These are phyloP conservation scores for Hemitrygon akajei DNA, from an alignment of 2,797 vertebrate genomes.

Conservation along the genomic window DNA sequence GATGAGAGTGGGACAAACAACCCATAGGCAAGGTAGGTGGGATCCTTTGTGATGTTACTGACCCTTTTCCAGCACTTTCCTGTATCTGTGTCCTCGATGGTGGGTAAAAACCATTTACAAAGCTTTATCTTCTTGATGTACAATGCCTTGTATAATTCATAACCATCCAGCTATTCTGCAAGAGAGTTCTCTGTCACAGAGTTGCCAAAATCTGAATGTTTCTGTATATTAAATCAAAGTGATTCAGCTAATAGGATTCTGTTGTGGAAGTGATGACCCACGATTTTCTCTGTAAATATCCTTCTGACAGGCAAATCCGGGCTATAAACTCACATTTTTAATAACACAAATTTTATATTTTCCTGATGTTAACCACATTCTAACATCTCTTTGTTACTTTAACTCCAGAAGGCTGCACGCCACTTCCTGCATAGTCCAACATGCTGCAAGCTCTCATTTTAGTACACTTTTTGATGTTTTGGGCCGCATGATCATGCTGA, in stretches of 20 bases:
- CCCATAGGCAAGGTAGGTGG: no score
- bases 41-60: no score
- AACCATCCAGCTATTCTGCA: background rate
- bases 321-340: background rate
- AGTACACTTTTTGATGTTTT: background rate
- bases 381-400: slow-evolving; percentile 16
- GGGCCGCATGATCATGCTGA: background rate
- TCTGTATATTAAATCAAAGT: background rate
- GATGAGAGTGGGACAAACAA: no score
- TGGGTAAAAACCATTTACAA: background rate
- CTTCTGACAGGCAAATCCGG: background rate
- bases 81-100: no score
- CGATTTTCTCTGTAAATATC: background rate
- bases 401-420: background rate
- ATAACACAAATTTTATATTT: background rate
- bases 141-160: background rate
- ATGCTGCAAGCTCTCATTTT: background rate
- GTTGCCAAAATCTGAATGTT: background rate
- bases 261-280: slow-evolving; percentile 3
- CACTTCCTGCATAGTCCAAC: slow-evolving; percentile 16
- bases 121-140: background rate
- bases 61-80: no score
- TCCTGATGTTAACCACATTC: slow-evolving; percentile 16
- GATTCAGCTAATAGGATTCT: background rate
- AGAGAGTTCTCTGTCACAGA: background rate